Evolutionary conservation across 2,888 invertebrate genomes (phyloP), one percentile per base, ranked within the genome.

Genomic region (Harmothoe impar): DNA sequence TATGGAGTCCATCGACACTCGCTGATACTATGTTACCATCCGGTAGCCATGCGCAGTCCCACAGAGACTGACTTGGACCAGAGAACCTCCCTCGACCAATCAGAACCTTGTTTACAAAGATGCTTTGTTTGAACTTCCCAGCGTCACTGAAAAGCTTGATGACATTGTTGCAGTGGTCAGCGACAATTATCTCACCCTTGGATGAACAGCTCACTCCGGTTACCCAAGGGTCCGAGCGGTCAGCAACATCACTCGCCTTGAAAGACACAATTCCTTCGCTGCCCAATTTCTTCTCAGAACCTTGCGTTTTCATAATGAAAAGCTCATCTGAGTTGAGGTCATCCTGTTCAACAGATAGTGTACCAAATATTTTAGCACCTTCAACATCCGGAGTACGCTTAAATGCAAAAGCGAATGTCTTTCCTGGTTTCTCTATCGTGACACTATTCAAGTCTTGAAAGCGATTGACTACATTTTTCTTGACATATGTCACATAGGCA

Each of bases 121-220:
- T 54, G 52, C 52, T 78, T 12, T 33, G 78, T 54, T 90, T 52
- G 25, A 81, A 54, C 31, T 54, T 78, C 5, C 90, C 90, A n/a
- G 23, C 23, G 20, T 54, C 56, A n/a, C 23, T 56, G 43, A 54
- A 90, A 20, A 78, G 78, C n/a, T 90, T 90, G 56, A 90, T 12
- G 84, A 81, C 90, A 52, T 81, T 90, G 84, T 90, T 90, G 0
- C 90, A 20, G 33, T 81, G 78, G 52, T 90, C 90, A 23, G 90
- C 90, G 12, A 90, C 90, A 0, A 90, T 52, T 12, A 90, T 81
- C 15, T 81, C 81, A n/a, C 90, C 90, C 17, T 90, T 54, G 15
- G 20, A 25, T 7, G 81, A 52, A 35, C 54, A 54, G 33, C 51
- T 52, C 0, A 90, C 81, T 84, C 90, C 90, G 12, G 90, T 90